A percentile compares a stretch with the other conserved stretches of the same genome.
phyloP scores from a whole-genome alignment of 1,140 invertebrate genomes.

The Neotoxoptera formosana region DNA sequence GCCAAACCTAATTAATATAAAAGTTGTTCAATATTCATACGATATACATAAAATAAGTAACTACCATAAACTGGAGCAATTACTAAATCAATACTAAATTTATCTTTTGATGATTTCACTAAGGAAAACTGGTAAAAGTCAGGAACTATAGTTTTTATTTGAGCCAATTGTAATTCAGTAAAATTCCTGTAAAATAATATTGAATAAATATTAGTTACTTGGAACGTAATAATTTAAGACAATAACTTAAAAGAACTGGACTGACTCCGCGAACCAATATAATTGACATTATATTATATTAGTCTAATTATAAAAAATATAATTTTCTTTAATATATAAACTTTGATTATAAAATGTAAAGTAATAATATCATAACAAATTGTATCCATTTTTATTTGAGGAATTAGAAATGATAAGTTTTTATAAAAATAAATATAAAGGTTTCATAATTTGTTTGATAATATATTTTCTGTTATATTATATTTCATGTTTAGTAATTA shows the following conservation, averaged over 20 bases:
- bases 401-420: not conserved
- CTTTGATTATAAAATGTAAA: not conserved
- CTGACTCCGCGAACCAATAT: not conserved
- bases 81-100: constrained; percentile 48
- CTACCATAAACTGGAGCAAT: constrained; percentile 49
- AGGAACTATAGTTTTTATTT: constrained; percentile 85
- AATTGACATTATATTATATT: not conserved
- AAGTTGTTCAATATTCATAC: not conserved
- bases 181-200: constrained; percentile 71
- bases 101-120: constrained; percentile 35
- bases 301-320: not conserved
- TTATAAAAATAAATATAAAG: not conserved
- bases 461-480: too few relatives aligned
- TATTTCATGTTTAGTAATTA: too few relatives aligned
- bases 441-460: too few relatives aligned
- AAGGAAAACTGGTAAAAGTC: constrained; percentile 59
- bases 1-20: constrained; percentile 20
- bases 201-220: not conserved
- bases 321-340: not conserved
- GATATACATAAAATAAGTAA: not conserved
- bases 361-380: not conserved
- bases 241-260: not conserved
- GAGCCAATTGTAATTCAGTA: constrained; percentile 78
- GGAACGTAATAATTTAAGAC: not conserved
- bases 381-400: not conserved